These are phyloP conservation scores for Gryllus longicercus DNA, from an alignment of 2,888 invertebrate species.

Conservation along the genomic window DNA sequence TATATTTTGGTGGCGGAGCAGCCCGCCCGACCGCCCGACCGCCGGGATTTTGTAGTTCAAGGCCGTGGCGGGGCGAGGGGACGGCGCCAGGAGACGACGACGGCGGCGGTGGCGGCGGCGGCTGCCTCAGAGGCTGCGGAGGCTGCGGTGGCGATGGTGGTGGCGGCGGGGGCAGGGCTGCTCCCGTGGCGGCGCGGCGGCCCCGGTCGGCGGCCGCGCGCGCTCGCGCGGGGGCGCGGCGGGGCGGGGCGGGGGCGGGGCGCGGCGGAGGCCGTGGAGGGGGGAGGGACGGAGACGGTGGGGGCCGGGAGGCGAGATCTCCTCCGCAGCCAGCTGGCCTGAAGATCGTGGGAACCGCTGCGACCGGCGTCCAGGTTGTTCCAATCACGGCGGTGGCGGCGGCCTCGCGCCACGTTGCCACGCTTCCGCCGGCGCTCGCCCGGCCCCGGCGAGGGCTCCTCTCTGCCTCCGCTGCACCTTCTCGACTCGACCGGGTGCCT, in stretches of 20 bases:
- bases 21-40: no score
- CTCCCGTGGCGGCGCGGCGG: background rate
- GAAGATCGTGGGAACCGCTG: background rate
- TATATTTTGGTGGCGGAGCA: no score
- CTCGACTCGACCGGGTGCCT: no score
- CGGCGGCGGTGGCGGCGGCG: constrained; percentile 20
- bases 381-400: background rate
- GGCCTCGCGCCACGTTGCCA: background rate
- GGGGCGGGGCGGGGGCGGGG: background rate
- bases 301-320: background rate
- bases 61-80: background rate
- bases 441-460: no score
- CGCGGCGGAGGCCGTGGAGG: background rate
- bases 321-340: background rate
- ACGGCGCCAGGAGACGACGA: background rate
- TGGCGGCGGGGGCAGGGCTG: background rate
- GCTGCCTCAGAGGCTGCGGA: background rate
- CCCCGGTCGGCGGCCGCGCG: background rate
- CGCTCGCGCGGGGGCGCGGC: background rate
- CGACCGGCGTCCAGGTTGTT: background rate
- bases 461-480: no score
- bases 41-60: no score
- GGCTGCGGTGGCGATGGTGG: background rate
- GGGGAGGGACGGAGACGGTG: background rate
- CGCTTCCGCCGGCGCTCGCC: background rate